Evolutionary conservation across 2,113 vertebrate genomes (phyloP), one percentile per base, ranked within the genome.

Genomic region (Pseudorasbora parva): DNA sequence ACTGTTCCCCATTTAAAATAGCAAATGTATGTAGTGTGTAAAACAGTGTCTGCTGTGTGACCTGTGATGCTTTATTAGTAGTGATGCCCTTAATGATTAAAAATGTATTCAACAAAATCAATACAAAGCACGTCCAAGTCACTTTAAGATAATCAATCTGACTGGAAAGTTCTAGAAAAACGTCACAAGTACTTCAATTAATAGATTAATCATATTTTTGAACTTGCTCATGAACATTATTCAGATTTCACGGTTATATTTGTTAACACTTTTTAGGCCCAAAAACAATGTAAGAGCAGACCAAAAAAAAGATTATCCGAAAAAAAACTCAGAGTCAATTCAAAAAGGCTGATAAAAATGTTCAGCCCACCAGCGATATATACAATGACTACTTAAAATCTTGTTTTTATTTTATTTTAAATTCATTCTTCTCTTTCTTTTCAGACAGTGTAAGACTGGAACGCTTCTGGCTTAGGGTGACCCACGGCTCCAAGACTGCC

Each of bases 381-480:
- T 45, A 23, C 19, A 19, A 37, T 4, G 21, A 72, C 5, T 47
- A 23, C 4, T 60, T 15, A 84, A 72, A 78, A 47, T 62, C 5
- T 14, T 4, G 37, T 62, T 56, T 45, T 33, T 49, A 1, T 0
- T 82, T 88, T 88, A 86, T 86, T 91, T 49, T 86, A 87, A 86
- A 54, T 54, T 21, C 0, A 54, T 87, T 90, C 86, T 85, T 90
- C 85, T 85, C 75, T 59, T n/a, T 88, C 88, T 89, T 91, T 90
- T 91, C 96, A 98, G 96, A 95, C 93, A 94, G 93, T 91, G 90
- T 49, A 91, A 96, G 89, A 93, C 93, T 92, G 95, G 94, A 95
- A 94, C 93, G 94, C 93, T 95, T 92, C 82, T 94, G 93, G 92
- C 89, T 94, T 95, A 93, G 86, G 94, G 94, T 93, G 90, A 95